These are phyloP conservation scores for Scaptodrosophila lebanonensis DNA, from an alignment of 1,140 invertebrate species.

Conservation along the genomic window DNA sequence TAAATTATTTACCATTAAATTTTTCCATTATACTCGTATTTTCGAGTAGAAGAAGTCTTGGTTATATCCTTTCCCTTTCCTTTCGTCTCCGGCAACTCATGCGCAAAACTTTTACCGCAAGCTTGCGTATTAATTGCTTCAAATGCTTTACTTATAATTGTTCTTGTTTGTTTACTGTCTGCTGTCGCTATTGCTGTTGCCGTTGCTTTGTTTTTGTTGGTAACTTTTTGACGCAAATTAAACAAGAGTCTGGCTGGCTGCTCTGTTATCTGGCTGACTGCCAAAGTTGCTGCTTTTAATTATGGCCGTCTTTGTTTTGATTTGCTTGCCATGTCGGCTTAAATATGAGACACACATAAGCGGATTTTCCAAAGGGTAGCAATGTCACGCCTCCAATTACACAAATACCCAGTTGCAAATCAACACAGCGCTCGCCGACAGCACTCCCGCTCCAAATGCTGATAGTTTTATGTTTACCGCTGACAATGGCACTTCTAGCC, in stretches of 20 bases:
- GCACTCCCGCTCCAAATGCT: conserved; percentile 34
- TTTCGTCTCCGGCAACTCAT: conserved; percentile 3
- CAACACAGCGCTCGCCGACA: conserved; percentile 6
- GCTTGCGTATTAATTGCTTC: conserved; percentile 39
- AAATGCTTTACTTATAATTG: conserved; percentile 49
- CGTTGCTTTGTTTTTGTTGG: conserved; percentile 4
- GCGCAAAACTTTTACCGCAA: conserved; percentile 31
- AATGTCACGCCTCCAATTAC: conserved; percentile 13
- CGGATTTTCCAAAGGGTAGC: conserved; percentile 59
- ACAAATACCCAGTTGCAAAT: conserved; percentile 43
- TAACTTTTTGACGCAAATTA: conserved; percentile 12
- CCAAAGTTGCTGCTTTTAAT: conserved; percentile 23
- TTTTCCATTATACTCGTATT: no score
- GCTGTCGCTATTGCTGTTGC: background rate
- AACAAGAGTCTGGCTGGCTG: conserved; percentile 1
- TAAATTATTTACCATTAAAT: no score
- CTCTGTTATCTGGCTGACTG: conserved; percentile 4
- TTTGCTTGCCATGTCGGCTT: conserved; percentile 57
- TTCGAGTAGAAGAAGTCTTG: no score
- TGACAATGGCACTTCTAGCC: conserved; percentile 17
- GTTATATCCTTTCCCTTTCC: background rate
- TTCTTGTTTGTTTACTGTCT: conserved; percentile 58
- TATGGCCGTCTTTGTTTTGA: conserved; percentile 57
- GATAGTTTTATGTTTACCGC: conserved; percentile 65
- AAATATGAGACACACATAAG: conserved; percentile 48